Base-by-base conservation (phyloP, 2,113 vertebrate species). In the Epinephelus lanceolatus region DNA sequence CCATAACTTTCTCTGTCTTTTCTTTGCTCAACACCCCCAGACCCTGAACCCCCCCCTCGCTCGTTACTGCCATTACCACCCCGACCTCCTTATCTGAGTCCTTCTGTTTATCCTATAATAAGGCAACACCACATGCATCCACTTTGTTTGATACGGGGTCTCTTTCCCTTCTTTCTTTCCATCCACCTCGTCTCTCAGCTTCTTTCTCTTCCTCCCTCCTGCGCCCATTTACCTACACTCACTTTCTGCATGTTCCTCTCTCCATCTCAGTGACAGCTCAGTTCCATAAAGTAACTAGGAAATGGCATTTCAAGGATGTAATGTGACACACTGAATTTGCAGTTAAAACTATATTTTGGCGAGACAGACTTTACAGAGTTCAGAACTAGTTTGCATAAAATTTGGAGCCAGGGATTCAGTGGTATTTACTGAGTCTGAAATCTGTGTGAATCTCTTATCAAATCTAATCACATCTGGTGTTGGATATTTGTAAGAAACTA, bases 71-170 rank as follows among this genome's bases (percentile, higher is more conserved):
- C 62, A 37, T 45, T 15, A 47, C 14, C 56, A n/a, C 6, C 33
- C 60, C n/a, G 2, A 57, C 56, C 65, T 61, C 76, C 30, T 13
- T 27, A 47, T 61, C 67, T 3, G 12, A 61, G 49, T 80, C 27
- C 51, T 18, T 40, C 66, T 13, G 72, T 69, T 85, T 69, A 59
- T 68, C 71, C 40, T 2, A 51, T 72, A 76, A 80, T 61, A 86
- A 72, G 53, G 65, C 42, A 21, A 33, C 71, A 14, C 42, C 62
- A 27, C 68, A 56, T 33, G 1, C 51, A 65, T 56, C 55, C 78
- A 40, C 71, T 71, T 66, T 49, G 18, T 14, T 67, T 76, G 57
- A 4, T 7, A 2, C 42, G 5, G 25, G 21, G 12, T 51, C 57
- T 37, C 51, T 21, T 52, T 62, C 69, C 42, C 27, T 45, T 62